Percentiles rank a stretch among this genome's conserved stretches.
Conservation (phyloP, 2,113 vertebrate genomes). For the Panthera tigris region DNA sequence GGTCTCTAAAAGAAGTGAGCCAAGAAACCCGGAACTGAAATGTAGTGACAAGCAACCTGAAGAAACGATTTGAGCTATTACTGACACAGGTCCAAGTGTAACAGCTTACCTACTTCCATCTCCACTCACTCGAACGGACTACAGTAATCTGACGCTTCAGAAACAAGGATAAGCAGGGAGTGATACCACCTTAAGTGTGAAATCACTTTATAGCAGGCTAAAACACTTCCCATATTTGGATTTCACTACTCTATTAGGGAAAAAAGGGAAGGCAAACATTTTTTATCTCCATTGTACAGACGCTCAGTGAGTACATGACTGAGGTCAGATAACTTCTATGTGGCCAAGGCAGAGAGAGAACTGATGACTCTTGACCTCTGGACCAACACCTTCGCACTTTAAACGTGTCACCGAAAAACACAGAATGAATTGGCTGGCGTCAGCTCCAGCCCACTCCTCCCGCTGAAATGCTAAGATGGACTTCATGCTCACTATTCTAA, state of each 20-base stretch:
- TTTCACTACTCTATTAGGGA: neutral
- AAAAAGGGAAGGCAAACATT: neutral
- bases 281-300: conserved; percentile 35
- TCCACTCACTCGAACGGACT: neutral
- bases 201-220: neutral
- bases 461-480: neutral
- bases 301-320: neutral
- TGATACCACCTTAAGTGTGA: neutral
- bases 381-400: neutral
- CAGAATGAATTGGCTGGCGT: neutral
- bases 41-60: neutral
- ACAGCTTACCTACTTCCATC: neutral
- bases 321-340: neutral
- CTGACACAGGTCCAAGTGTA: neutral
- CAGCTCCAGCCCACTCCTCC: neutral
- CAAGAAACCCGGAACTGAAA: neutral
- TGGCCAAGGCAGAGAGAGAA: neutral
- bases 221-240: neutral
- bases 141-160: neutral
- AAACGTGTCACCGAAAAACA: neutral
- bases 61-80: neutral
- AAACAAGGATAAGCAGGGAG: neutral
- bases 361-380: neutral
- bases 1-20: neutral
- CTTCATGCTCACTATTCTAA: neutral